Conservation (phyloP, 1,140 invertebrate species). For the Babylonia areolata region DNA sequence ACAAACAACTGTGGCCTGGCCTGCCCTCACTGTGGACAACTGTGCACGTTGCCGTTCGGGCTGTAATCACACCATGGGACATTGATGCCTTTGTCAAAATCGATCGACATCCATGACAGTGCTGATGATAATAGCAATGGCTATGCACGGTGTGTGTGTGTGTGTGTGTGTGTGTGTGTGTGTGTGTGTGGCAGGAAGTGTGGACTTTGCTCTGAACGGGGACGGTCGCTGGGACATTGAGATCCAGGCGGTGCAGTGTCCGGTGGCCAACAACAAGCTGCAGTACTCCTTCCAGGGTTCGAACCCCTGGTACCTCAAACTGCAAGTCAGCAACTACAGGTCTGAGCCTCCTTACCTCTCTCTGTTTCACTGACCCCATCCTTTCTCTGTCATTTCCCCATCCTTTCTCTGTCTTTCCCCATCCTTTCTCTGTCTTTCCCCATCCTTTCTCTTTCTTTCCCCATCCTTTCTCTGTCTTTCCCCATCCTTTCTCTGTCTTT, state of each 20-base stretch:
- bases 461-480: too few species aligned
- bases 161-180: background rate
- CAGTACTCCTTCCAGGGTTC: conserved; percentile 66
- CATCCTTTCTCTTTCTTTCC: too few species aligned
- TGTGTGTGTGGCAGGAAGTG: conserved; percentile 46
- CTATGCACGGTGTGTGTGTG: background rate
- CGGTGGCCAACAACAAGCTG: conserved; percentile 57
- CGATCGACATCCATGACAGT: too few species aligned
- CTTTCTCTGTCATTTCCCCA: background rate
- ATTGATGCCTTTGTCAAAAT: too few species aligned
- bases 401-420: too few species aligned
- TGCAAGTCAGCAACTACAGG: conserved; percentile 53
- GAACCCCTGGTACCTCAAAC: conserved; percentile 65
- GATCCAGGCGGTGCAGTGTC: conserved; percentile 66
- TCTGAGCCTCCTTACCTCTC: background rate
- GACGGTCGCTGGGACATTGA: conserved; percentile 66
- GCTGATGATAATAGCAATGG: too few species aligned
- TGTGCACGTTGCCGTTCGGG: too few species aligned
- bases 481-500: too few species aligned
- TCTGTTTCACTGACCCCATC: background rate
- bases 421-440: too few species aligned
- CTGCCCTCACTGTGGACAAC: too few species aligned
- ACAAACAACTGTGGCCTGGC: too few species aligned
- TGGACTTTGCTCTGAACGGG: conserved; percentile 63
- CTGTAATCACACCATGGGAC: too few species aligned